Evolutionary conservation across 2,888 invertebrate species (phyloP), one percentile per base, ranked within the genome.

Genomic region (Hypomecis atomaria): DNA sequence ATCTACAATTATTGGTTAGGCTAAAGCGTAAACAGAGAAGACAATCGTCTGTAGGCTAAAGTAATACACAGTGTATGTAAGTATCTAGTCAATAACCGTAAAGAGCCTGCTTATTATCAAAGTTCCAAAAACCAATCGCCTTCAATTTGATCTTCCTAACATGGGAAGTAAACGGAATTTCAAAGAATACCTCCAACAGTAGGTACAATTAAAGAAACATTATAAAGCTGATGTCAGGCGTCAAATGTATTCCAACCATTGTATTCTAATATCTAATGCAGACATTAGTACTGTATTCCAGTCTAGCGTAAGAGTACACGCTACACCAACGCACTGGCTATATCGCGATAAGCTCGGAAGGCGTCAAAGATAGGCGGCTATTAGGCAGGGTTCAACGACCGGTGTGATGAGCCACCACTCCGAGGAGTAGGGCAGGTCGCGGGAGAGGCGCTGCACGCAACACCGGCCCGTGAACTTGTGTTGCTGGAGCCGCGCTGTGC

Each of bases 381-480:
- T 71, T 74, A 75, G 70, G 71, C 69, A 72, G 70, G 66, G 77
- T 71, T 78, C 74, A 70, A 70, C 73, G 77, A 75, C 75, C 67
- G 60, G 56, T 75, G 76, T 71, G 78, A 65, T 66, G 71, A 71
- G 73, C 64, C 73, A 73, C 73, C 73, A 72, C 58, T 67, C 57
- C 52, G 62, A 69, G 69, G 68, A 71, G 78, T 84, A 78, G 66
- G 85, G 84, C 79, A 85, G 85, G 85, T 85, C 84, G 76, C 68
- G 82, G 77, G 77, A 72, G 74, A 67, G 72, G 64, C 71, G 72
- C 70, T 11, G 10, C 36, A 49, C 79, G 78, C 71, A 62, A 42
- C 56, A 48, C 44, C 36, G 62, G 71, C 40, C 67, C 58, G n/a
- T 71, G 71, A 71, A 69, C 71, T 69, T 71, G 67, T 34, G 37